A percentile compares a stretch with the other conserved stretches of the same genome.
phyloP scores from a whole-genome alignment of 2,113 vertebrate species.

The Ctenomys sociabilis region DNA sequence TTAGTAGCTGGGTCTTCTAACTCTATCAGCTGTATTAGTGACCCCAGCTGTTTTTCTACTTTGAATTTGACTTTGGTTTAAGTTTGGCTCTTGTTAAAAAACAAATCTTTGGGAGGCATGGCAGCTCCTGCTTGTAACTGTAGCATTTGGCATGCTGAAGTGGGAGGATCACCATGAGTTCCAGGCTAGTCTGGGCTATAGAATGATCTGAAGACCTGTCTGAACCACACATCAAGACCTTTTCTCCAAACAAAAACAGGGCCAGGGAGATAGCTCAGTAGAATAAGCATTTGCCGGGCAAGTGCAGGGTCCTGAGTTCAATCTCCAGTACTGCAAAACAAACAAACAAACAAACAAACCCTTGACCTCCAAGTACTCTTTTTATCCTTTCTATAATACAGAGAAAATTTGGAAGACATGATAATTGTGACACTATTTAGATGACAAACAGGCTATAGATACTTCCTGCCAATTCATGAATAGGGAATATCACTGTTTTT shows the following conservation, averaged over 20 bases:
- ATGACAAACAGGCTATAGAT: background rate
- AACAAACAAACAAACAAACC: background rate
- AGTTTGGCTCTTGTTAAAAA: background rate
- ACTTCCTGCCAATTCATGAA: background rate
- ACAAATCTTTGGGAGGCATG: background rate
- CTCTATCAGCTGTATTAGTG: background rate
- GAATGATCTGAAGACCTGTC: no score
- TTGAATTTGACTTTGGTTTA: background rate
- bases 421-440: background rate
- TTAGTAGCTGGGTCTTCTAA: background rate
- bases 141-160: no score
- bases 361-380: background rate
- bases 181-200: no score
- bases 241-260: no score
- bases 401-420: background rate
- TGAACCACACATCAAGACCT: no score
- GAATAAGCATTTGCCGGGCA: no score
- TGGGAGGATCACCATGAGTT: no score
- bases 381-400: constrained; percentile 45
- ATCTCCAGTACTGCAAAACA: no score
- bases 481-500: background rate
- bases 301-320: no score
- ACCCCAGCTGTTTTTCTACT: background rate
- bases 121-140: no score
- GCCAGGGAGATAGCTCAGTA: no score